These are phyloP conservation scores for Xestia rhomboidea DNA, from an alignment of 2,888 invertebrate genomes.

Conservation along the genomic window DNA sequence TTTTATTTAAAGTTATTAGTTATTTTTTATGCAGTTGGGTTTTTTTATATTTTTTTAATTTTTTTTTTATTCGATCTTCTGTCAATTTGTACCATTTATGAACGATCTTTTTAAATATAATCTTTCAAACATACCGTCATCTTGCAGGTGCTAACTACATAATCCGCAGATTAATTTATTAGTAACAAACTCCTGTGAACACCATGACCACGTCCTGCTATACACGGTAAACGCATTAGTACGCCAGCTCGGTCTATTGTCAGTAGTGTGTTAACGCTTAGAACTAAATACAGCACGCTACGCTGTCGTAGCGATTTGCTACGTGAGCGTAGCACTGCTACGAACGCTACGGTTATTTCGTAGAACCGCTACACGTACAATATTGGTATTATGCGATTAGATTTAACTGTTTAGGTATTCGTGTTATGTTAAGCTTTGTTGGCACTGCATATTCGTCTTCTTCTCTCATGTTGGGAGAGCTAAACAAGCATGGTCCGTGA, in stretches of 20 bases:
- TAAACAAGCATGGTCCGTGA: background rate
- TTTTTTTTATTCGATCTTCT: background rate
- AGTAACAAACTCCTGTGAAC: constrained; percentile 36
- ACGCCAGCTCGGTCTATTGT: constrained; percentile 38
- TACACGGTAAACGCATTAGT: constrained; percentile 62
- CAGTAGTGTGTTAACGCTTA: constrained; percentile 45
- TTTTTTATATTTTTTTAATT: too few relatives aligned
- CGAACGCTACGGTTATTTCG: constrained; percentile 47
- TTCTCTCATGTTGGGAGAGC: background rate
- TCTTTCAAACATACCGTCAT: background rate
- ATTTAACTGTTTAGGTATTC: constrained; percentile 22
- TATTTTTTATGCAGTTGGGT: too few relatives aligned
- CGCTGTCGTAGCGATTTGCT: constrained; percentile 56
- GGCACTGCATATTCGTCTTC: background rate
- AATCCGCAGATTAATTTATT: constrained; percentile 34
- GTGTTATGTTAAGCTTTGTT: constrained; percentile 6
- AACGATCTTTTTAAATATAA: background rate
- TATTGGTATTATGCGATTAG: constrained; percentile 36
- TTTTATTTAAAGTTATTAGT: too few relatives aligned
- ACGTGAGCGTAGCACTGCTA: constrained; percentile 47
- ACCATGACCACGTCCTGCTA: constrained; percentile 35
- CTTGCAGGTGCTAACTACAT: background rate
- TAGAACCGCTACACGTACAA: constrained; percentile 37
- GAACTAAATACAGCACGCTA: constrained; percentile 51
- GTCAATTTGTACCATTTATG: background rate